These are phyloP conservation scores for Calephelis nemesis DNA, from an alignment of 1,140 invertebrate genomes.

Conservation along the genomic window DNA sequence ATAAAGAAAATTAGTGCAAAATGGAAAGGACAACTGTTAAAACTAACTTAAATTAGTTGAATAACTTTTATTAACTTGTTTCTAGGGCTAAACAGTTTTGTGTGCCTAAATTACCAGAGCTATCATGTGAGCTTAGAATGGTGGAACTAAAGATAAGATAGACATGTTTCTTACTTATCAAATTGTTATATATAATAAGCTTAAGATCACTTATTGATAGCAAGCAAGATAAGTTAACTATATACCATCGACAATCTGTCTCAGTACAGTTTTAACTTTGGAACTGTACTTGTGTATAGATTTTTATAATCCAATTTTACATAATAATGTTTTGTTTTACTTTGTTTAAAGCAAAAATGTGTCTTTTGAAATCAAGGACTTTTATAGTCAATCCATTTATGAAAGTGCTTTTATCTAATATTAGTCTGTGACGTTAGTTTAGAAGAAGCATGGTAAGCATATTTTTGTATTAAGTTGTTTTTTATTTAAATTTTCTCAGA, in stretches of 20 bases:
- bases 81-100: not conserved
- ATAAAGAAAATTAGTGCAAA: too few species aligned
- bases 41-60: too few species aligned
- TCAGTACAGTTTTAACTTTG: conserved; percentile 50
- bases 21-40: too few species aligned
- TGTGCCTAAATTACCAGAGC: conserved; percentile 18
- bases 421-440: conserved; percentile 56
- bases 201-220: conserved; percentile 73
- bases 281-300: conserved; percentile 41
- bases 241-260: conserved; percentile 42
- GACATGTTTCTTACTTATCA: conserved; percentile 66
- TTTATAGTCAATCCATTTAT: conserved; percentile 54
- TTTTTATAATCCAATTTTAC: conserved; percentile 20
- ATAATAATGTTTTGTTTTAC: conserved; percentile 47
- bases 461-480: conserved; percentile 27
- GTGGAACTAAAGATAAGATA: conserved; percentile 68
- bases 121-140: conserved; percentile 41
- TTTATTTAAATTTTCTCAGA: conserved; percentile 83
- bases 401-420: conserved; percentile 46
- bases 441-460: conserved; percentile 56
- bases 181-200: conserved; percentile 72
- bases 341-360: conserved; percentile 55
- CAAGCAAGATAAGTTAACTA: conserved; percentile 55
- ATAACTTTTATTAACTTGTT: not conserved
- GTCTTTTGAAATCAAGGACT: conserved; percentile 50